These are phyloP conservation scores for Leptonema lineaticorne DNA, from an alignment of 1,140 invertebrate species.

Conservation along the genomic window DNA sequence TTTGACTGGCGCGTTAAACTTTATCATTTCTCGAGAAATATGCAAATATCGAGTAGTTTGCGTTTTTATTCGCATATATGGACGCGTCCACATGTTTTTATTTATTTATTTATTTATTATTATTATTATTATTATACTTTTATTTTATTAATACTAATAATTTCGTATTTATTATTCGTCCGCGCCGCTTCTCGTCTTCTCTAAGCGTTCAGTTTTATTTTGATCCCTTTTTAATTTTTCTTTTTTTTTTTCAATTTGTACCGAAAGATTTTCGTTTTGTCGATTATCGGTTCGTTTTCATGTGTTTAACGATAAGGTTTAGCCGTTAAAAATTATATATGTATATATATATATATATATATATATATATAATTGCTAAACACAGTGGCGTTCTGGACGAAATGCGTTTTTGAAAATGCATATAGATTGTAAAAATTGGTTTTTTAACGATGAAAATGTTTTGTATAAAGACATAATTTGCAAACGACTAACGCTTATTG, in stretches of 20 bases:
- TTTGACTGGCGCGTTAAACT: constrained; percentile 35
- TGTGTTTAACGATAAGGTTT: background rate
- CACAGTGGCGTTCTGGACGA: too few species aligned
- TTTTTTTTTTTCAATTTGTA: background rate
- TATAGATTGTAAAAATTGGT: too few species aligned
- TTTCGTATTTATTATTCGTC: background rate
- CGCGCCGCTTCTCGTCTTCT: background rate
- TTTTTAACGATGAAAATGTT: too few species aligned
- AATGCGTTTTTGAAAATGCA: too few species aligned
- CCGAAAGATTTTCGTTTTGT: background rate
- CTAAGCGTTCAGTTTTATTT: background rate
- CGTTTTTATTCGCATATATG: too few species aligned
- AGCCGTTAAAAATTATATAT: background rate
- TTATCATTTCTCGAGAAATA: constrained; percentile 36
- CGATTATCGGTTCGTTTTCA: background rate
- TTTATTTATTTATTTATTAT: background rate
- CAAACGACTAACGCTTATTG: too few species aligned
- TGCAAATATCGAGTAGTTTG: constrained; percentile 21
- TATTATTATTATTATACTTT: too few species aligned
- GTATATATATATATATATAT: background rate
- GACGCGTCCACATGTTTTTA: background rate
- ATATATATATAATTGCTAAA: background rate
- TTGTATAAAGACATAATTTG: too few species aligned
- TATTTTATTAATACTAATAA: too few species aligned
- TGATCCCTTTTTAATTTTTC: background rate